Evolutionary conservation across 1,140 invertebrate species (phyloP), one percentile per base, ranked within the genome.

Genomic region (Chlorops oryzae): DNA sequence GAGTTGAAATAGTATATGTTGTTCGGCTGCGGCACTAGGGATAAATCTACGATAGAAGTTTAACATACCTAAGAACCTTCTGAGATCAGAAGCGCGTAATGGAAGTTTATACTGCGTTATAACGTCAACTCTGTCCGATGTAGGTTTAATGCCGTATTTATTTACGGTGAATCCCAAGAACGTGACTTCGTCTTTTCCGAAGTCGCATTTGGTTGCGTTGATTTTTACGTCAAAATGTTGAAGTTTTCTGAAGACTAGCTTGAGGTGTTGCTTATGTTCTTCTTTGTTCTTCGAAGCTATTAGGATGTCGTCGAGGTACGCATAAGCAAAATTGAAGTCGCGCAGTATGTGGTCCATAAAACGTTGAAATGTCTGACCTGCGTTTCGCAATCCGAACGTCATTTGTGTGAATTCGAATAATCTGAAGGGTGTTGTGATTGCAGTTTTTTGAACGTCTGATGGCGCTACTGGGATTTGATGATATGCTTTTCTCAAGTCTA

Each of bases 291-390:
- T 51, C 0, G 64, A 73, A 35, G 50, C 74, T 5, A 81, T 58
- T 3, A 80, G 59, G 24, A 83, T 71, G 56, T 81, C 80, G 53
- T 81, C 80, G 22, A 55, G 27, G 37, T 52, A 63, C 2, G 37
- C 40, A 46, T 63, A 73, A n/a, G 60, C 56, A 13, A 74, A 55
- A 7, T 60, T 70, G 62, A 51, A 52, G 13, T 59, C 74, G 42
- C 59, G 9, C 3, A 77, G 56, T 1, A 78, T 61, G 7, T 62
- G 32, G 54, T 77, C 63, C 52, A 79, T 78, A 18, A 74, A 66
- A 5, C 77, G 48, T 58, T 79, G 74, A 52, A 79, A 81, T 2
- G 70, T 74, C 24, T 74, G 63, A 9, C 34, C 35, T 2, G 43
- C 43, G 38, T 75, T 73, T 0, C 61, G 50, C 1, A 76, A 49